Conservation (phyloP, 2,113 vertebrate species). For the Scatophagus argus region DNA sequence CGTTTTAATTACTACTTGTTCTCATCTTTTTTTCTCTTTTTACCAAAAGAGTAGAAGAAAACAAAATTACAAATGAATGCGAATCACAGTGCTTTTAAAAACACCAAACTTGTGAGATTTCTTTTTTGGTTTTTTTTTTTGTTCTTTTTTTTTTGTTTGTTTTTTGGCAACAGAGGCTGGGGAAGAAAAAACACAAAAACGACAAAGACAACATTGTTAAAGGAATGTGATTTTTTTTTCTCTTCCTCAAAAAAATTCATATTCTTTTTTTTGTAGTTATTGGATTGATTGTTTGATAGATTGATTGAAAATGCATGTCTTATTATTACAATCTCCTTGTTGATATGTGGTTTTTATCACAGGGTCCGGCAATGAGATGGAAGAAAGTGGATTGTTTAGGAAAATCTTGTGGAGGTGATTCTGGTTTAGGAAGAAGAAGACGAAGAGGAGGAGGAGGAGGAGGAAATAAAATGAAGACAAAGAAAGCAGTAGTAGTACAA, state of each 20-base stretch:
- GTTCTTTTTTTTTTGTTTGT: no score
- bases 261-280: conserved; percentile 84
- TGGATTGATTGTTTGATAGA: conserved; percentile 83
- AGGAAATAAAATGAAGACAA: conserved; percentile 20
- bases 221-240: conserved; percentile 84
- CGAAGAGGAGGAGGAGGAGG: conserved; percentile 46
- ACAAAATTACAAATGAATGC: conserved; percentile 69
- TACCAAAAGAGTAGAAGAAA: conserved; percentile 47
- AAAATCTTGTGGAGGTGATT: conserved; percentile 76
- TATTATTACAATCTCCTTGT: conserved; percentile 91
- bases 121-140: no score
- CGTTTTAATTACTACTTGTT: conserved; percentile 79
- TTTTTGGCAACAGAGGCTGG: conserved; percentile 93
- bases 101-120: conserved; percentile 91
- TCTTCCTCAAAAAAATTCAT: conserved; percentile 79
- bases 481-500: conserved; percentile 31
- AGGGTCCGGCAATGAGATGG: conserved; percentile 79
- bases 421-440: conserved; percentile 73
- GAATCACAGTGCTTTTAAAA: conserved; percentile 93
- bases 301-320: conserved; percentile 89
- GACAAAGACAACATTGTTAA: conserved; percentile 60
- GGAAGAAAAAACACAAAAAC: conserved; percentile 65
- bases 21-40: conserved; percentile 67
- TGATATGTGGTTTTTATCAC: conserved; percentile 89
- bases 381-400: conserved; percentile 76